These are phyloP conservation scores for Volucella zonaria DNA, from an alignment of 2,888 invertebrate genomes.

Conservation along the genomic window DNA sequence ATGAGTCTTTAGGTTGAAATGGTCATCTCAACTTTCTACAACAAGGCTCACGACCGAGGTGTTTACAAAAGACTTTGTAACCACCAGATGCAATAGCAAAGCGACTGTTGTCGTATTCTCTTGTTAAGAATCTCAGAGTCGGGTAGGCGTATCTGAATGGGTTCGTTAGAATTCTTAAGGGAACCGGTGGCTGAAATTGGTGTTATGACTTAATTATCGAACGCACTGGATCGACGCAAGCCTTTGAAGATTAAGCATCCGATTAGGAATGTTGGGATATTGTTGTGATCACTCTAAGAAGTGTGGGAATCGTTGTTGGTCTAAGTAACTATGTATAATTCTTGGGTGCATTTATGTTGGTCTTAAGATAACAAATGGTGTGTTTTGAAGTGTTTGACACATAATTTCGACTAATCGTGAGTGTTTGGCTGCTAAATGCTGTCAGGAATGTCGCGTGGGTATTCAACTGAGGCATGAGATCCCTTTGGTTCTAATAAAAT, in stretches of 20 bases:
- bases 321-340: not conserved
- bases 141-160: slow-evolving; percentile 64
- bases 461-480: not conserved
- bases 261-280: slow-evolving; percentile 54
- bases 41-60: slow-evolving; percentile 20
- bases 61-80: slow-evolving; percentile 63
- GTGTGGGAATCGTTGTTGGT: slow-evolving; percentile 36
- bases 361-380: slow-evolving; percentile 16
- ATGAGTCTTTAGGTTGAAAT: not conserved
- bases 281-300: slow-evolving; percentile 46
- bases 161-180: slow-evolving; percentile 49
- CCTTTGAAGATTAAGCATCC: slow-evolving; percentile 60
- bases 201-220: slow-evolving; percentile 57
- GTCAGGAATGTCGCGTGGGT: slow-evolving; percentile 7
- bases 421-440: slow-evolving; percentile 15
- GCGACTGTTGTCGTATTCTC: slow-evolving; percentile 10
- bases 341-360: slow-evolving; percentile 24
- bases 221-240: slow-evolving; percentile 46
- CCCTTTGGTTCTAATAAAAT: no score
- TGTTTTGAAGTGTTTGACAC: slow-evolving; percentile 43
- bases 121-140: slow-evolving; percentile 17
- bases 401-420: slow-evolving; percentile 28
- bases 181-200: slow-evolving; percentile 30
- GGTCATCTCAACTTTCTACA: slow-evolving; percentile 45
- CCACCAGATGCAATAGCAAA: slow-evolving; percentile 43